Base-by-base conservation (phyloP, 2,888 invertebrate genomes). In the Hesperia comma region DNA sequence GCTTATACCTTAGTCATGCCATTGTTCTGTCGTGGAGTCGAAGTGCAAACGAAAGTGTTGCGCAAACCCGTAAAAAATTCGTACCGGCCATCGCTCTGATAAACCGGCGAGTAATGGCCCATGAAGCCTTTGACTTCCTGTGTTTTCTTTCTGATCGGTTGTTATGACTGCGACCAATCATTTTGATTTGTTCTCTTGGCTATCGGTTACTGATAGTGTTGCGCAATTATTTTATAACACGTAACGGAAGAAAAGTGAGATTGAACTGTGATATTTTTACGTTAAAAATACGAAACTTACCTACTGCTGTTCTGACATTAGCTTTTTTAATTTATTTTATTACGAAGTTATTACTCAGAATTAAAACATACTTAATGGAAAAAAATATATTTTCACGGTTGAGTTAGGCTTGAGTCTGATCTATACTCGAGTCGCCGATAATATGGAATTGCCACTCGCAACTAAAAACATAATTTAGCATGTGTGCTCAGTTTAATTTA, bases 1-100 rank as follows among this genome's bases (percentile, higher is more conserved):
- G n/a, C 58, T 71, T 41, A n/a, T 58, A 58, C 68, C 70, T 75
- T 71, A 57, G n/a, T 70, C 70, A 69, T 58, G 67, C 63, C 19
- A 69, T 69, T 58, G 68, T 69, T 69, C 74, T 74, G 69, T 71
- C 70, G 69, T 69, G 60, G 72, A 69, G 64, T 75, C 74, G 70
- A 70, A 76, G 69, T 75, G 74, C 70, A 72, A 79, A 78, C 73
- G 83, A 85, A 84, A 86, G 84, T 74, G 79, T 82, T 83, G 78
- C 80, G 79, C 76, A 79, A 80, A 77, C 77, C 76, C 75, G 75
- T 78, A 77, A 76, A 71, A 71, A 73, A 60, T 69, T 41, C 61
- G 37, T 54, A 53, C 63, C 56, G 63, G 62, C 66, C 67, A 66
- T 46, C 61, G 62, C 19, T 19, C 49, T 49, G 49, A 49, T 49